These are phyloP conservation scores for Psittacara wagleri DNA, from an alignment of 2,113 vertebrate genomes.

Conservation along the genomic window DNA sequence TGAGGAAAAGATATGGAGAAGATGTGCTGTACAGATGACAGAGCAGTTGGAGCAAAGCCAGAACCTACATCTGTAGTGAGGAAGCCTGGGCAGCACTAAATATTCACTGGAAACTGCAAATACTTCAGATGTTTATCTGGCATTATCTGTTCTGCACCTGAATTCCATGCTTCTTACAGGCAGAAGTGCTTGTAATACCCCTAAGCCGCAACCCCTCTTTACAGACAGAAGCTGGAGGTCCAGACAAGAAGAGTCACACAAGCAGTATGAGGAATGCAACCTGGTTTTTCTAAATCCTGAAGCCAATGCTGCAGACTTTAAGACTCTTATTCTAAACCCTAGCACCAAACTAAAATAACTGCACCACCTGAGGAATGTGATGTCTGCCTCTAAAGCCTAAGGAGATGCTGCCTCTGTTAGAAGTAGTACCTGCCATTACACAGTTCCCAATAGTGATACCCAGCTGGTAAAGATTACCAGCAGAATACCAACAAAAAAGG, in stretches of 20 bases:
- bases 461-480: neutral
- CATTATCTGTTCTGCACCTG: neutral
- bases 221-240: neutral
- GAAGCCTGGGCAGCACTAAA: neutral
- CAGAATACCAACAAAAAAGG: neutral
- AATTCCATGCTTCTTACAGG: neutral
- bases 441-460: neutral
- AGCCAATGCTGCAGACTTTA: neutral
- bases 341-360: neutral
- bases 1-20: neutral
- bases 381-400: neutral
- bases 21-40: neutral
- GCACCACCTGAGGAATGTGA: neutral
- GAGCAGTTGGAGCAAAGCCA: neutral
- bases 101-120: fast-evolving
- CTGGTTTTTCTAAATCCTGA: neutral
- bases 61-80: neutral
- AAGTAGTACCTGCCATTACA: neutral
- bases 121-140: neutral
- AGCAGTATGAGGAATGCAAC: neutral
- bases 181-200: neutral
- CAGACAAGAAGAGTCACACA: neutral
- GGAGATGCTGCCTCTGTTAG: neutral
- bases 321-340: neutral
- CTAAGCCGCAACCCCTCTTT: neutral